Evolutionary conservation across 2,113 vertebrate genomes (phyloP), one percentile per base, ranked within the genome.

Genomic region (Protomyctophum bolini): DNA sequence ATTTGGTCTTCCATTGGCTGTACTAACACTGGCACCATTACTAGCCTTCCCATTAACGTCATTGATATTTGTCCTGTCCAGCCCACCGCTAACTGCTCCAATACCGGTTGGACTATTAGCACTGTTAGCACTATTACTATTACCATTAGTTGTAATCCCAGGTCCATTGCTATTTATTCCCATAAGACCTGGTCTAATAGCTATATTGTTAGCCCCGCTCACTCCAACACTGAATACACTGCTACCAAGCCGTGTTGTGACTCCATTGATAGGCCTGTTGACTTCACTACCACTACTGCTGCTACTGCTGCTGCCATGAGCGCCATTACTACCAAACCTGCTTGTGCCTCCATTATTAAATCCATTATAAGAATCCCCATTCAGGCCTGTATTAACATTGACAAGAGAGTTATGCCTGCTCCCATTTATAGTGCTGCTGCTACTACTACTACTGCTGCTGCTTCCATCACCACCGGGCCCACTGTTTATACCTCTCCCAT

Each of bases 41-140:
- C n/a, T 49, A 55, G 57, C 28, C 15, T 73, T 83, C 64, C 64
- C 76, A 47, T 47, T 62, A 71, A 86, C 78, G 66, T 91, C 86
- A 76, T 88, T 85, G 63, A 72, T 81, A 68, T 65, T 75, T 33
- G 56, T 58, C 29, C 68, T 73, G 12, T 58, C 62, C 73, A 66
- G 80, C 48, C 66, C 77, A 58, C 72, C 72, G 64, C 61, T 68
- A 15, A 14, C 45, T 41, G 59, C 48, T 65, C 41, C 73, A 63
- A 15, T 10, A 65, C 47, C 58, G 29, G 46, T 67, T 72, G 66
- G 72, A 68, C 55, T 67, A 61, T 66, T 83, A 51, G 49, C 63
- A 14, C 56, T 58, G 8, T 21, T 58, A 7, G 63, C 62, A 58
- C 14, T 79, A 51, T 66, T 72, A 49, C 63, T 62, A 10, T 58